phyloP scores from a whole-genome alignment of 1,140 invertebrate species.

The Physella acuta region DNA sequence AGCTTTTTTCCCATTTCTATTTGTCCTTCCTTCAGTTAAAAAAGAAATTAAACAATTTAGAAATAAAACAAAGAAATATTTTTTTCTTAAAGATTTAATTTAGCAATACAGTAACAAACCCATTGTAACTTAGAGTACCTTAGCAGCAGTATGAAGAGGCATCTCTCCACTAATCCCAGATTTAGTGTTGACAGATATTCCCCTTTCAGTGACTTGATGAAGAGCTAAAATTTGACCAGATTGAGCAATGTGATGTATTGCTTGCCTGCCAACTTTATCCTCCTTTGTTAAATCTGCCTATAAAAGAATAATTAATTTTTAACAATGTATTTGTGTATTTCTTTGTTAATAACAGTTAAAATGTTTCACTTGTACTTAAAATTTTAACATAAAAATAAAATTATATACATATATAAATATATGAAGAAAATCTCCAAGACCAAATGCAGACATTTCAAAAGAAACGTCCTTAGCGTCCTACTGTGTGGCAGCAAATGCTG shows the following conservation, averaged over 20 bases:
- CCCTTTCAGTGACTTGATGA: neutral
- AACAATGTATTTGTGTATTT: neutral
- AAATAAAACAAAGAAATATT: neutral
- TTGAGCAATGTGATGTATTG: conserved; percentile 11
- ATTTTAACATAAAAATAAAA: neutral
- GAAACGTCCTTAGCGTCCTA: no score
- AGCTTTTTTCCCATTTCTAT: neutral
- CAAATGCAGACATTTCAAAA: no score
- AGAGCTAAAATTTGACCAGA: neutral
- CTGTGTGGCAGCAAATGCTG: no score
- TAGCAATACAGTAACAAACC: neutral
- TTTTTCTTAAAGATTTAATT: neutral
- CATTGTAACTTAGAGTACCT: neutral
- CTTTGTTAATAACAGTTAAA: neutral
- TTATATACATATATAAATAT: neutral
- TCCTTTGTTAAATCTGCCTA: neutral
- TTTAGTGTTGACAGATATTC: conserved; percentile 1
- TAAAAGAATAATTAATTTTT: neutral
- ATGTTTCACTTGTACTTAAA: neutral
- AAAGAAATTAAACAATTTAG: neutral
- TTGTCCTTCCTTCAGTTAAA: neutral
- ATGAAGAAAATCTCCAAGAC: neutral
- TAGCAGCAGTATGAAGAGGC: conserved; percentile 9
- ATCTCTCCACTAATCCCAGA: neutral
- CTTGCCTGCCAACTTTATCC: conserved; percentile 15